phyloP scores from a whole-genome alignment of 2,113 vertebrate genomes.

The Menura novaehollandiae region DNA sequence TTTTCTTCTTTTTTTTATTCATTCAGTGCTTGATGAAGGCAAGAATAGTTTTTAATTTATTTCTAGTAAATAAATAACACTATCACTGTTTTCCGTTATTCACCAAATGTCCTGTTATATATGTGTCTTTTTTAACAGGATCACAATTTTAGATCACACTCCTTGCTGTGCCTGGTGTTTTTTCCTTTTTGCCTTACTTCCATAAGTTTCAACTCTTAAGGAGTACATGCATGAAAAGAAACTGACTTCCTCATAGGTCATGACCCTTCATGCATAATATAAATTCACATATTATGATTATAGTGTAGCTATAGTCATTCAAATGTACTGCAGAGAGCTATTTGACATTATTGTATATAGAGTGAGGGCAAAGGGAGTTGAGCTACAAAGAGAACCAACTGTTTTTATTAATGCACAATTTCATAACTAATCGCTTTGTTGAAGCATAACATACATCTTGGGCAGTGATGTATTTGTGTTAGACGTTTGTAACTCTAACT shows the following conservation, averaged over 20 bases:
- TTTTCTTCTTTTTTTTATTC: neutral
- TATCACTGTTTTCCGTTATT: neutral
- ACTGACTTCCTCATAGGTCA: neutral
- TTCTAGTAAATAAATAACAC: neutral
- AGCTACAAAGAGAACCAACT: conserved; percentile 52
- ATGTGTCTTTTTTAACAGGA: neutral
- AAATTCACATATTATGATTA: conserved; percentile 45
- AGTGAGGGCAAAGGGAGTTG: conserved; percentile 28
- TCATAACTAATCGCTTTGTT: conserved; percentile 31
- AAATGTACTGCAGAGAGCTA: conserved; percentile 25
- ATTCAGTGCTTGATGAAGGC: neutral
- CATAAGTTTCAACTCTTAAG: neutral
- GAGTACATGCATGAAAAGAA: neutral
- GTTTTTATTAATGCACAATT: conserved; percentile 60
- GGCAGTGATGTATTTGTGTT: conserved; percentile 43
- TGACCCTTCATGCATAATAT: conserved; percentile 34
- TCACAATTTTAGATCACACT: neutral
- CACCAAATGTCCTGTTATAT: neutral
- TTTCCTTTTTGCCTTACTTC: neutral
- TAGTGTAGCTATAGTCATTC: neutral
- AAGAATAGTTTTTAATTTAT: neutral
- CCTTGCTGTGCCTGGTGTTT: neutral
- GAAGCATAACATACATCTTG: conserved; percentile 26
- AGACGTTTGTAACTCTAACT: conserved; percentile 41
- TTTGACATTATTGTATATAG: conserved; percentile 47